These are phyloP conservation scores for Mungos mungo DNA, from an alignment of 2,113 vertebrate genomes.

Conservation along the genomic window DNA sequence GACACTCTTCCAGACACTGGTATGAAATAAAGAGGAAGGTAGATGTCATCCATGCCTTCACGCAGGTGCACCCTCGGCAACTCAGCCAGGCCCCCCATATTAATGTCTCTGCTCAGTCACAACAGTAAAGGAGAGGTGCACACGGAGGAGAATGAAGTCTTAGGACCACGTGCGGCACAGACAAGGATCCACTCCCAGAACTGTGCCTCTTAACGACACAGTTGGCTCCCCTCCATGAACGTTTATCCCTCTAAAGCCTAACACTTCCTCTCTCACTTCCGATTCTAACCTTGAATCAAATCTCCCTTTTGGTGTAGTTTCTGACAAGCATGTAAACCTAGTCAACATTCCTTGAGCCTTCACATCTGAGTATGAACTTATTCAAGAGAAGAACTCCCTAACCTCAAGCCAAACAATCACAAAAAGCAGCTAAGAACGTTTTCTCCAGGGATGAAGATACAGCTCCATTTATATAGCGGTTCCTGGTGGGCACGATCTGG, in stretches of 20 bases:
- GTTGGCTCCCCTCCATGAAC: fast-evolving
- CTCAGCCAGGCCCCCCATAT: fast-evolving
- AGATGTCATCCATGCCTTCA: fast-evolving
- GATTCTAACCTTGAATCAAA: background rate
- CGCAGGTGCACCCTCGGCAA: fast-evolving
- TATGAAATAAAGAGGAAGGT: background rate
- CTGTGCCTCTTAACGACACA: no score
- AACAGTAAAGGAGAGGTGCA: fast-evolving
- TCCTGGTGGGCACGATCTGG: background rate
- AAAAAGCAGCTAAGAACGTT: background rate
- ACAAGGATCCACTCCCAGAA: background rate
- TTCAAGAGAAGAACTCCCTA: background rate
- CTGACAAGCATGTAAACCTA: no score
- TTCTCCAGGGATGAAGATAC: background rate
- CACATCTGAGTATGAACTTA: background rate
- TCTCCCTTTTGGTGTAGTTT: background rate
- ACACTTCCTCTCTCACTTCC: background rate
- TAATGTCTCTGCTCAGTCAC: background rate
- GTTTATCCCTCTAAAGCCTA: background rate
- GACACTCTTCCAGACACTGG: background rate
- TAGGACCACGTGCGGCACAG: no score
- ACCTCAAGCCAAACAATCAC: background rate
- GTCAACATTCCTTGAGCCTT: background rate
- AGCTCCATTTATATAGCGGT: background rate
- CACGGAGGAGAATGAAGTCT: background rate